phyloP scores from a whole-genome alignment of 2,888 invertebrate species.

The Pristionchus mayeri region DNA sequence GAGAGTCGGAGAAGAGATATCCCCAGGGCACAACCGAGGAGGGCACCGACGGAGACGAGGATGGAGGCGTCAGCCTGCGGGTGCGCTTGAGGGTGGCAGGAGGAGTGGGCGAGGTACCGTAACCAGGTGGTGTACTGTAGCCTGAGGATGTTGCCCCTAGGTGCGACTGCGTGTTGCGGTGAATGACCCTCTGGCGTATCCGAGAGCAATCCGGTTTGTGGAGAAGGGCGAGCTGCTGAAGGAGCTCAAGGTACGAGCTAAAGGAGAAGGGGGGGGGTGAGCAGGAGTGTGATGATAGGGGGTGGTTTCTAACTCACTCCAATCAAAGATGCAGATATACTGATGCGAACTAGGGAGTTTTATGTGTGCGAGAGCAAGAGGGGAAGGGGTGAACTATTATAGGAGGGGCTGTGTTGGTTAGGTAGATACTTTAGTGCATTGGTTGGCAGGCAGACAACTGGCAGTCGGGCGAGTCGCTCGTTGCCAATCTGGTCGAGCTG shows the following conservation, averaged over 20 bases:
- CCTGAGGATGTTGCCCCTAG: too few species aligned
- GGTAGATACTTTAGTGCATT: too few species aligned
- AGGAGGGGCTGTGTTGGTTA: neutral
- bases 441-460: conserved; percentile 32
- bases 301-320: neutral
- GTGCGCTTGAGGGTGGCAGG: neutral
- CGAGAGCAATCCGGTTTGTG: neutral
- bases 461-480: conserved; percentile 23
- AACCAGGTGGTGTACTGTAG: too few species aligned
- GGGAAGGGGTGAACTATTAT: neutral
- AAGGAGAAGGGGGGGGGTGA: too few species aligned
- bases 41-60: neutral
- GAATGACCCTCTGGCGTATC: conserved; percentile 40
- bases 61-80: conserved; percentile 16
- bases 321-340: too few species aligned
- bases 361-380: neutral
- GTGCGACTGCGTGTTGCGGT: conserved; percentile 25
- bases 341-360: too few species aligned
- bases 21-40: too few species aligned
- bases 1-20: neutral
- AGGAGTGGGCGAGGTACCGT: conserved; percentile 44
- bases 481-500: conserved; percentile 42
- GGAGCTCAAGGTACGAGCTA: conserved; percentile 28
- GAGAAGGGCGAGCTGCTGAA: neutral
- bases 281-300: too few species aligned